Evolutionary conservation across 2,797 vertebrate species (phyloP), one percentile per base, ranked within the genome.

Genomic region (Oryzias dopingdopingensis): DNA sequence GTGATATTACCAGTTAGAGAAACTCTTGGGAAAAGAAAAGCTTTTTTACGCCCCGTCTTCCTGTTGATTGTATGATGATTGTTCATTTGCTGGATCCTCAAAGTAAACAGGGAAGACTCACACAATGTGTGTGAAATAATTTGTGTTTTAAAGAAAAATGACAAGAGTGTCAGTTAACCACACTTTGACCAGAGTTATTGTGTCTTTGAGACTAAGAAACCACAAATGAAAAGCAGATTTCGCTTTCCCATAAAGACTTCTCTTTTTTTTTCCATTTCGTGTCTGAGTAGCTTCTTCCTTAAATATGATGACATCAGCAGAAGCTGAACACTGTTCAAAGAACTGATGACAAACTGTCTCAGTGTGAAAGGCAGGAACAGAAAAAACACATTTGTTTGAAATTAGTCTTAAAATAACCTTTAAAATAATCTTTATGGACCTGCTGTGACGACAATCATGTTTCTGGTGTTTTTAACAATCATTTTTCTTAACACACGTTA

Each of bases 201-300:
- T 42, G 44, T 64, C 51, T 68, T 49, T 70, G 46, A 66, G 68
- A 67, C 55, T 49, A 70, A 69, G 62, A 76, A 77, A 44, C 67
- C 52, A 70, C 64, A 84, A 87, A 88, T 82, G 63, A 62, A 60
- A 50, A 85, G 73, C 84, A 89, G 85, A 78, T 77, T 81, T 37
- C 10, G 2, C 24, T 58, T 42, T 0, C 6, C 20, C 59, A 64
- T 59, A 26, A 60, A 57, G 45, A 55, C 52, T 68, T 69, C 32
- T 63, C 24, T 26, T 26, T 26, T 29, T 29, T 6, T 65, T 40
- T 7, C 37, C 23, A 18, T 50, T 64, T 6, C 29, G 14, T 40
- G 40, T 49, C 13, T 52, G 14, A 18, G 42, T 47, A 17, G 56
- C 51, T 53, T 14, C 42, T 59, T 41, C 18, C 59, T 57, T 14